Evolutionary conservation across 2,797 vertebrate genomes (phyloP), one percentile per base, ranked within the genome.

Genomic region (Anabacerthia variegaticeps): DNA sequence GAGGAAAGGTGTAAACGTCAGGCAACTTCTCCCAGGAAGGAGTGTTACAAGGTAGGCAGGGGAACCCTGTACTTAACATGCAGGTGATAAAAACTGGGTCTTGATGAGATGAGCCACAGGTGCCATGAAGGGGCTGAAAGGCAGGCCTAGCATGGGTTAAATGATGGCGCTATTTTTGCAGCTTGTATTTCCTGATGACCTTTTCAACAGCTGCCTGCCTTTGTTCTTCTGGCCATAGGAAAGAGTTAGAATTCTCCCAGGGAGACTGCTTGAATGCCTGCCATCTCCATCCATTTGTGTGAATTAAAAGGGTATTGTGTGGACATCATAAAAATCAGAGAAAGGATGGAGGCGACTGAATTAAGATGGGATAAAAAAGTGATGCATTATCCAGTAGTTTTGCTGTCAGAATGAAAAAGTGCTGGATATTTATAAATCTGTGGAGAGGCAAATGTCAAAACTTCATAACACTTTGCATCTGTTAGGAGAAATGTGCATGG

Each of bases 201-300:
- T 97, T 97, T 95, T 94, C 93, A 95, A 69, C 94, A 96, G 94
- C 93, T 96, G 94, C 90, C 88, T 95, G 79, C 85, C 92, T 96
- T 96, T 95, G 85, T 96, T 97, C 76, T 94, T 86, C 69, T 94
- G 94, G 92, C 80, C 79, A 37, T 90, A 58, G 67, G 69, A 93
- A 54, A 95, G 88, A 88, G 69, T 74, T 52, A 89, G 79, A 95
- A 94, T 88, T 95, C 96, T 95, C 95, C 46, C 83, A 86, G 88
- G 88, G 88, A 93, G 66, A 62, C 77, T 90, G 56, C 88, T 93
- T 95, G 95, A 97, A 94, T 92, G 93, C 85, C 83, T 97, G 93
- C 94, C 93, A 92, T 84, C 85, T 87, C 92, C 80, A 85, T 87
- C 86, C 88, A 56, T 93, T 96, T 95, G 67, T 95, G 92, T 87